Percentiles rank a stretch among this genome's conserved stretches.
Evolutionary conservation across 1,140 invertebrate species (phyloP).

Genomic region (Sinonovacula constricta): DNA sequence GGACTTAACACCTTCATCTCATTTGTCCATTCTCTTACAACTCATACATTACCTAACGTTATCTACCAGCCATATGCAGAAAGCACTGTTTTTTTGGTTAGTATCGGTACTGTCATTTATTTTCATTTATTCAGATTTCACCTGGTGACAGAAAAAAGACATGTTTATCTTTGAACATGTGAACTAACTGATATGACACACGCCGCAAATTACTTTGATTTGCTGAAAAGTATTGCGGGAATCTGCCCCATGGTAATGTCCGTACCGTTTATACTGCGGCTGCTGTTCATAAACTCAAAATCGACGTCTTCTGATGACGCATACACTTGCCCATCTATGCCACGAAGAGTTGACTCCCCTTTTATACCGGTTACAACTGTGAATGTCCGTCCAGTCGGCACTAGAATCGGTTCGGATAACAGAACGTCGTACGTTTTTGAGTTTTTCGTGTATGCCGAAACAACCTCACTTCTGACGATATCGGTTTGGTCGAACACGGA

Average conservation of each 20-base stretch:
- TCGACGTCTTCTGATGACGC: constrained; percentile 2
- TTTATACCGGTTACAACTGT: constrained; percentile 11
- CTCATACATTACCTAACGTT: too few species aligned
- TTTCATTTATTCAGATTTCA: too few species aligned
- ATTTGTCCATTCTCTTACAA: too few species aligned
- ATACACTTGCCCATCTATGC: neutral
- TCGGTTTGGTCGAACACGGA: constrained; percentile 15
- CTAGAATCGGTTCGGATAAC: neutral
- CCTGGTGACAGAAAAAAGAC: too few species aligned
- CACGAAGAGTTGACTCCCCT: constrained; percentile 17
- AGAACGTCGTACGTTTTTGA: constrained; percentile 17
- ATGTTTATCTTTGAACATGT: too few species aligned
- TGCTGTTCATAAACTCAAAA: constrained; percentile 25
- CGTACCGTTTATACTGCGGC: constrained; percentile 18
- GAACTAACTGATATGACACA: too few species aligned
- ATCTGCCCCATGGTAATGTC: constrained; percentile 33
- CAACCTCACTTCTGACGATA: neutral
- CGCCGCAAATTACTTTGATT: neutral
- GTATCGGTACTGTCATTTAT: too few species aligned
- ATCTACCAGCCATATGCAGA: too few species aligned
- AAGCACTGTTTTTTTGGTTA: too few species aligned
- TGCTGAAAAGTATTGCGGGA: constrained; percentile 32
- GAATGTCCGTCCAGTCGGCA: constrained; percentile 1
- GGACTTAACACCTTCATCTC: too few species aligned
- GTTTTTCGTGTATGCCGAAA: neutral